phyloP scores from a whole-genome alignment of 2,888 invertebrate species.

The Hirtodrosophila trivittata region DNA sequence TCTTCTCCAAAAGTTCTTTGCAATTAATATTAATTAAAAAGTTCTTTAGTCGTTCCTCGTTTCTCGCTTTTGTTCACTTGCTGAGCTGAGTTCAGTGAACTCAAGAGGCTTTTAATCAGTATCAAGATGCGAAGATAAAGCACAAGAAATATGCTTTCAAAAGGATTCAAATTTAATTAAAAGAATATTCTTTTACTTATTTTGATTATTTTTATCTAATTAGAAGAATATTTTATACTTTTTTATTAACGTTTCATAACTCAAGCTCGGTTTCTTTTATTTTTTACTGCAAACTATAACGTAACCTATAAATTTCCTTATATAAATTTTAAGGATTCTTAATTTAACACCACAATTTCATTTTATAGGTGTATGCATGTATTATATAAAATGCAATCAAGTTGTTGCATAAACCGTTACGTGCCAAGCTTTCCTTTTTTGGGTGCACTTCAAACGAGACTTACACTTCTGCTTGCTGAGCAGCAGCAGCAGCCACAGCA shows the following conservation, averaged over 20 bases:
- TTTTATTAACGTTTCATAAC: conserved; percentile 2
- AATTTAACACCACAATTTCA: conserved; percentile 28
- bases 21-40: conserved; percentile 67
- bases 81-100: conserved; percentile 26
- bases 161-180: conserved; percentile 1
- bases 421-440: conserved; percentile 26
- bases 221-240: too few species aligned
- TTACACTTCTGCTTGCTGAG: conserved; percentile 15
- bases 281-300: too few species aligned
- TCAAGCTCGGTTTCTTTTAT: conserved; percentile 4
- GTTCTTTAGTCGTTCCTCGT: conserved; percentile 24
- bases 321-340: too few species aligned
- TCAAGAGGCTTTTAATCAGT: background rate
- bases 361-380: too few species aligned
- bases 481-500: conserved; percentile 9
- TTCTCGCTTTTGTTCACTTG: conserved; percentile 10
- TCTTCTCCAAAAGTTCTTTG: conserved; percentile 8
- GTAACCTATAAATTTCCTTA: conserved; percentile 9
- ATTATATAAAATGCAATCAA: conserved; percentile 61
- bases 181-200: too few species aligned
- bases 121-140: conserved; percentile 1
- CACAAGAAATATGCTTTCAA: conserved; percentile 4
- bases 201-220: too few species aligned
- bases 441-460: conserved; percentile 12
- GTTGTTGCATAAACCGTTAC: conserved; percentile 70